A percentile compares a stretch with the other conserved stretches of the same genome.
Conservation (phyloP, 2,113 vertebrate genomes). For the Tylochromis polylepis region DNA sequence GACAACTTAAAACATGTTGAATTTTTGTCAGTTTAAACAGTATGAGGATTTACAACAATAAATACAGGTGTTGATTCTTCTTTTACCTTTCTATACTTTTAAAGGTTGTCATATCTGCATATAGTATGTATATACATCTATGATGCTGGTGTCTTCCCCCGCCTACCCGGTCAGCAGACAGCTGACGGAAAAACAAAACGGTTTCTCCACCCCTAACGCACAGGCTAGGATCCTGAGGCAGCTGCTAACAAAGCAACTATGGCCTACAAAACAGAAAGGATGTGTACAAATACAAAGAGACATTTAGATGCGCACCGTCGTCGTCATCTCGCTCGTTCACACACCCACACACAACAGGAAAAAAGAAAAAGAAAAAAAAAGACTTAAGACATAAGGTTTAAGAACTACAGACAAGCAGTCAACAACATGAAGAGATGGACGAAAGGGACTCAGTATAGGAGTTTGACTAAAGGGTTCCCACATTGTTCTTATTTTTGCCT, state of each 20-base stretch:
- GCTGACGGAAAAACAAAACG: conserved; percentile 18
- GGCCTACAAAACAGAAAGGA: conserved; percentile 18
- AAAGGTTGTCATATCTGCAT: conserved; percentile 62
- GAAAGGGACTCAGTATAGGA: neutral
- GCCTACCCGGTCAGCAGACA: conserved; percentile 37
- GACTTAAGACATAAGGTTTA: conserved; percentile 23
- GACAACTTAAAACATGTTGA: conserved; percentile 72
- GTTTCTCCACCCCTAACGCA: conserved; percentile 15
- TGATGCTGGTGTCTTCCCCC: conserved; percentile 85
- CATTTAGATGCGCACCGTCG: neutral
- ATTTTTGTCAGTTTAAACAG: conserved; percentile 67
- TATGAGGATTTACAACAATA: conserved; percentile 78
- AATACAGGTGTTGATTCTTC: conserved; percentile 73
- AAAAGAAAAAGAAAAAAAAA: neutral
- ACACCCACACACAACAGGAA: neutral
- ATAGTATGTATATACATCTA: conserved; percentile 60
- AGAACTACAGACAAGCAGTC: neutral
- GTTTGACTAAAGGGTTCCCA: neutral
- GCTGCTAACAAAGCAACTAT: conserved; percentile 53
- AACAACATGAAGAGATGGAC: conserved; percentile 34
- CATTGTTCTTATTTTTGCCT: neutral
- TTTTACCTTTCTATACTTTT: conserved; percentile 66
- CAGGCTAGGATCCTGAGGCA: conserved; percentile 64
- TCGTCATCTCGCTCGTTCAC: neutral
- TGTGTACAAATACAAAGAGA: conserved; percentile 10